These are phyloP conservation scores for Oegoconia quadripuncta DNA, from an alignment of 2,888 invertebrate genomes.

Conservation along the genomic window DNA sequence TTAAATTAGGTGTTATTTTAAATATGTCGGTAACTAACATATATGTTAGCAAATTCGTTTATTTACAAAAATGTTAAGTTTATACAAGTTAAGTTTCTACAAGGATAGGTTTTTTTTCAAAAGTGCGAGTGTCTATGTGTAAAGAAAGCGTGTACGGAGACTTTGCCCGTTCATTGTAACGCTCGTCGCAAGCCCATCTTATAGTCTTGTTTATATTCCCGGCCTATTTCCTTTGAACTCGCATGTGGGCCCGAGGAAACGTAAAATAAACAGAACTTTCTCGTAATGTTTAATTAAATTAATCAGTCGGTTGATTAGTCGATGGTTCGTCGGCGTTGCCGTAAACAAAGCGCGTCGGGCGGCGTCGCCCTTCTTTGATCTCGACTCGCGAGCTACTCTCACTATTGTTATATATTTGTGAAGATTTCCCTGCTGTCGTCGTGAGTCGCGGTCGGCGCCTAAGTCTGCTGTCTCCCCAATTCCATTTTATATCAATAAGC, in stretches of 20 bases:
- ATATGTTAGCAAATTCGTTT: too few relatives aligned
- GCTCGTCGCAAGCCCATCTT: constrained; percentile 25
- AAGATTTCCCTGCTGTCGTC: constrained; percentile 38
- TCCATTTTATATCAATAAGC: too few relatives aligned
- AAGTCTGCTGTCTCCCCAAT: not conserved
- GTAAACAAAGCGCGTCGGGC: constrained; percentile 65
- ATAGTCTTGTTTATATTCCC: constrained; percentile 65
- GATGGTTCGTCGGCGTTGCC: constrained; percentile 67
- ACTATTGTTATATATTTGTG: constrained; percentile 59
- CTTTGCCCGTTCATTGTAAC: constrained; percentile 2
- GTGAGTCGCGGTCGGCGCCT: constrained; percentile 20
- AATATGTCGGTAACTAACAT: too few relatives aligned
- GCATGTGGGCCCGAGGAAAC: constrained; percentile 77
- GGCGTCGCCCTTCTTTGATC: constrained; percentile 47
- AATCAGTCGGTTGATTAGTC: constrained; percentile 78
- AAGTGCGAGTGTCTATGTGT: too few relatives aligned
- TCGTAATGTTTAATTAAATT: constrained; percentile 80
- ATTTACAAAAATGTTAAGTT: too few relatives aligned
- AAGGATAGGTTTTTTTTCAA: not conserved
- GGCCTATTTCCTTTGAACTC: constrained; percentile 73
- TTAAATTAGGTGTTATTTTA: too few relatives aligned
- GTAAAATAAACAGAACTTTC: constrained; percentile 77
- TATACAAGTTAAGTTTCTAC: too few relatives aligned
- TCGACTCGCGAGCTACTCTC: constrained; percentile 63
- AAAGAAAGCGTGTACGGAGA: not conserved